Conservation (phyloP, 1,140 invertebrate species). For the Ectropis grisescens region DNA sequence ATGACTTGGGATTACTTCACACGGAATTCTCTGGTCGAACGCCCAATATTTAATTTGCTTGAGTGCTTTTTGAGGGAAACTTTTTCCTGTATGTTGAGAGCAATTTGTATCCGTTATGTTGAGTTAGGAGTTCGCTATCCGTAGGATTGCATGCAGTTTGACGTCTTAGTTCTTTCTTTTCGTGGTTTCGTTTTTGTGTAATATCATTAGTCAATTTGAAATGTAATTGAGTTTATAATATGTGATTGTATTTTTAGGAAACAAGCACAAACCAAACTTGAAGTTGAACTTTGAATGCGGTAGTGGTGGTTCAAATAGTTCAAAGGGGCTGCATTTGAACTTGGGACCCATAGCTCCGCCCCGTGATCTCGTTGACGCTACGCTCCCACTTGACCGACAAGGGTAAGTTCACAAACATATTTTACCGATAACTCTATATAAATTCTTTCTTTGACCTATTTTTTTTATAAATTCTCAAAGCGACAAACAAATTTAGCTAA, state of each 20-base stretch:
- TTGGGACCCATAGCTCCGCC: slow-evolving; percentile 72
- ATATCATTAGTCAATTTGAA: too few species aligned
- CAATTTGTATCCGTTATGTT: slow-evolving; percentile 56
- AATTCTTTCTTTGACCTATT: too few species aligned
- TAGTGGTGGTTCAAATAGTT: slow-evolving; percentile 47
- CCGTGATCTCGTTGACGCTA: slow-evolving; percentile 82
- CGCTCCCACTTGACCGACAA: slow-evolving; percentile 87
- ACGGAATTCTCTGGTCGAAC: slow-evolving; percentile 35
- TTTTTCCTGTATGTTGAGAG: slow-evolving; percentile 44
- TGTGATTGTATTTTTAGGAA: slow-evolving; percentile 53
- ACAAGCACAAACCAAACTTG: slow-evolving; percentile 76
- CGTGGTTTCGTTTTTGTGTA: too few species aligned
- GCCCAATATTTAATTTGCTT: slow-evolving; percentile 64
- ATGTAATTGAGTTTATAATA: too few species aligned
- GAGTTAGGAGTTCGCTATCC: slow-evolving; percentile 34
- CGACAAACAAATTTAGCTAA: too few species aligned
- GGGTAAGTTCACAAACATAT: slow-evolving; percentile 73
- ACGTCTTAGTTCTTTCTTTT: slow-evolving; percentile 19
- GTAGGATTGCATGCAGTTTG: slow-evolving; percentile 29
- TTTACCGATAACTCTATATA: not conserved
- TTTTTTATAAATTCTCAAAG: too few species aligned
- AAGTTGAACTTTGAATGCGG: slow-evolving; percentile 78
- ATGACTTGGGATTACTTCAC: slow-evolving; percentile 48
- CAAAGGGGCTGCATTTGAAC: slow-evolving; percentile 74
- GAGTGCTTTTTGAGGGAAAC: slow-evolving; percentile 55